phyloP scores from a whole-genome alignment of 2,113 vertebrate genomes.

The Protomyctophum bolini region DNA sequence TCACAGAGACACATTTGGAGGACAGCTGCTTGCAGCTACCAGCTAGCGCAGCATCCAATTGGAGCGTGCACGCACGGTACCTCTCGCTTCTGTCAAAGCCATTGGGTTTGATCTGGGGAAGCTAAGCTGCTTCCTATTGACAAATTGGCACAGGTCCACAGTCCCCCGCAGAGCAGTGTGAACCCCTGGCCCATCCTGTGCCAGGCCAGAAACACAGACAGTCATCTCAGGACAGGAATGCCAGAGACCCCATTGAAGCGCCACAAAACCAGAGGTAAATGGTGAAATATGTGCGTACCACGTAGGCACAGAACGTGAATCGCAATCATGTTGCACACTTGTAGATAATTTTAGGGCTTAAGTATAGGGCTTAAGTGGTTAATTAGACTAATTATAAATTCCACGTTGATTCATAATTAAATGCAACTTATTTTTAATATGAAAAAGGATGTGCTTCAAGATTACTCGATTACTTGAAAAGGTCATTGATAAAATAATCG shows the following conservation, averaged over 20 bases:
- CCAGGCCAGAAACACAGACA: conserved; percentile 8
- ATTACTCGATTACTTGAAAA: no score
- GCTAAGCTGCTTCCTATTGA: conserved; percentile 33
- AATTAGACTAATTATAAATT: no score
- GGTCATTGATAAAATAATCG: no score
- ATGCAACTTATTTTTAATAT: no score
- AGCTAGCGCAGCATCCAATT: background rate
- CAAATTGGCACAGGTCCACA: conserved; percentile 39
- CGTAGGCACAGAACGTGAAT: no score
- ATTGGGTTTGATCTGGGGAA: conserved; percentile 34
- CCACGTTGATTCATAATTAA: no score
- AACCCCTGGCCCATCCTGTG: background rate
- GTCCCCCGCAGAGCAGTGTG: background rate
- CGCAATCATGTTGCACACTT: no score
- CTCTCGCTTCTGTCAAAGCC: background rate
- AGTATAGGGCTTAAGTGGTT: no score
- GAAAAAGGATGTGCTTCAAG: no score
- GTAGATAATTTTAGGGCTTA: no score
- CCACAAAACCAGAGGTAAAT: conserved; percentile 14
- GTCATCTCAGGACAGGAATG: conserved; percentile 28
- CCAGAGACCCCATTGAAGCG: background rate
- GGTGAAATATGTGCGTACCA: background rate
- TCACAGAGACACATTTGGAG: background rate
- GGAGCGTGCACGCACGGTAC: background rate
- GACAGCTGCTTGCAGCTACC: background rate